A percentile compares a stretch with the other conserved stretches of the same genome.
Evolutionary conservation across 2,888 invertebrate genomes (phyloP).

Genomic region (Pristionchus arcanus): DNA sequence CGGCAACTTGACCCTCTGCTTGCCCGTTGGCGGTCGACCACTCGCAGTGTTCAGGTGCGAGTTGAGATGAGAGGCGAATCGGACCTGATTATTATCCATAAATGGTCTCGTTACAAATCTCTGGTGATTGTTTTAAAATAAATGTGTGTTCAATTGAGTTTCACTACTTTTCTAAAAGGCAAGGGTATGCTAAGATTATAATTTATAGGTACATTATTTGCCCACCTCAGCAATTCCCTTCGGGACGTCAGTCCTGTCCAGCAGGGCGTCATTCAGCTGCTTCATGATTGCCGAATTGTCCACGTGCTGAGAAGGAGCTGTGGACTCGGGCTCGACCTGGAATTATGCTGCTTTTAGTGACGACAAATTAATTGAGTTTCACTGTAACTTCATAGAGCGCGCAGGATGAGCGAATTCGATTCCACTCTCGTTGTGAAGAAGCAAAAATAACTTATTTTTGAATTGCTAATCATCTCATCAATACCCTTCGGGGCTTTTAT

Average conservation of each 20-base stretch:
- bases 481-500: too few species aligned
- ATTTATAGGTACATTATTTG: too few species aligned
- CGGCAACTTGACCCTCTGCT: not conserved
- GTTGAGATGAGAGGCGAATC: slow-evolving; percentile 36
- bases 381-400: not conserved
- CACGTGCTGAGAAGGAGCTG: not conserved
- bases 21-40: not conserved
- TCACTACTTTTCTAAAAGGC: not conserved
- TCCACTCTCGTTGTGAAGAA: too few species aligned
- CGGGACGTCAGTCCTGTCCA: slow-evolving; percentile 26
- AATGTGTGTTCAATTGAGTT: too few species aligned
- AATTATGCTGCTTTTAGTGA: not conserved
- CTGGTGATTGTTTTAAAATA: too few species aligned
- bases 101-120: too few species aligned
- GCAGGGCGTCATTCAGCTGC: slow-evolving; percentile 14
- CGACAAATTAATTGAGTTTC: not conserved
- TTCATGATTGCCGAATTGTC: slow-evolving; percentile 24
- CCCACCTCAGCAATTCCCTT: slow-evolving; percentile 22
- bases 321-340: slow-evolving; percentile 15
- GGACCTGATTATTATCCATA: too few species aligned
- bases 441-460: too few species aligned
- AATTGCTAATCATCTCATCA: too few species aligned
- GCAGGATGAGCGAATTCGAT: not conserved
- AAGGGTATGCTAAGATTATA: too few species aligned
- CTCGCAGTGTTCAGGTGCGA: slow-evolving; percentile 42